These are phyloP conservation scores for Phaethon lepturus DNA, from an alignment of 2,113 vertebrate genomes.

Conservation along the genomic window DNA sequence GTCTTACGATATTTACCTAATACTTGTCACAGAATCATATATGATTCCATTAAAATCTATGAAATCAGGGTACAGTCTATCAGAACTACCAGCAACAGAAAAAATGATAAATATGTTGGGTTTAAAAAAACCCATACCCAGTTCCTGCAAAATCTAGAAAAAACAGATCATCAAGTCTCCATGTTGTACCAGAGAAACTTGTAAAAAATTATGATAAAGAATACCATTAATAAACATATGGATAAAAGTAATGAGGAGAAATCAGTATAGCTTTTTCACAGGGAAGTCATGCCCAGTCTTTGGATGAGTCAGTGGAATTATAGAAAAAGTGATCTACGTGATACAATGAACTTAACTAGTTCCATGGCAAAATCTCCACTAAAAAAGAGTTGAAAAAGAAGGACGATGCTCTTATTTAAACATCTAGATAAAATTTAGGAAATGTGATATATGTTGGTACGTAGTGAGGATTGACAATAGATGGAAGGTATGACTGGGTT, in stretches of 20 bases:
- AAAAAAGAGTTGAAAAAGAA: background rate
- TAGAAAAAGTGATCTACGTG: background rate
- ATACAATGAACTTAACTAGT: background rate
- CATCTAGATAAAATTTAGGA: background rate
- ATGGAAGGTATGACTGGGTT: background rate
- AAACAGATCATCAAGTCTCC: background rate
- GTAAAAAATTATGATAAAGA: background rate
- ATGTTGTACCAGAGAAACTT: background rate
- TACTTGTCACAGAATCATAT: background rate
- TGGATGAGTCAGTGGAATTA: background rate
- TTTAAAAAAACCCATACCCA: rapidly evolving
- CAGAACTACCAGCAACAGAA: background rate
- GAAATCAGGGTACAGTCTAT: background rate
- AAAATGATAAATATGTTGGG: background rate
- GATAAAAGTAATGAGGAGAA: background rate
- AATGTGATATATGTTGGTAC: background rate
- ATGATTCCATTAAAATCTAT: background rate
- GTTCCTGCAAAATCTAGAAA: background rate
- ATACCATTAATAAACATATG: background rate
- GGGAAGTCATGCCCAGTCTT: background rate
- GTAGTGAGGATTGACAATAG: background rate
- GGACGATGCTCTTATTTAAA: background rate
- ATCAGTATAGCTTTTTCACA: background rate
- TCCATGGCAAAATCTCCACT: background rate
- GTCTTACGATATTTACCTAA: background rate